phyloP scores from a whole-genome alignment of 2,113 vertebrate genomes.

The Leiothrix lutea region DNA sequence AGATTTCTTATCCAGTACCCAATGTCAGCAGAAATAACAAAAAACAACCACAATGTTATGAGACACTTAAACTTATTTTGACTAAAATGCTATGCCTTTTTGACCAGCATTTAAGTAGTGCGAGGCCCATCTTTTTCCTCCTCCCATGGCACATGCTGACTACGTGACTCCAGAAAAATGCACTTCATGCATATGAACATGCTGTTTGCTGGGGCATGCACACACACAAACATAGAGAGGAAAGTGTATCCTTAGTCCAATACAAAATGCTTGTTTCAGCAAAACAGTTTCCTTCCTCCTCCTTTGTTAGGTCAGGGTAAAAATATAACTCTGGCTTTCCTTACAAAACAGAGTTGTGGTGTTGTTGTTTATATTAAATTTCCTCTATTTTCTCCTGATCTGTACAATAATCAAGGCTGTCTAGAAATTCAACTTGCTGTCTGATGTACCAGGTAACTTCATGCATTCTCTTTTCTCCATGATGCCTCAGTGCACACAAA shows the following conservation, averaged over 20 bases:
- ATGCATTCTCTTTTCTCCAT: neutral
- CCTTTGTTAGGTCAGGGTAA: constrained; percentile 41
- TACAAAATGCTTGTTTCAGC: constrained; percentile 33
- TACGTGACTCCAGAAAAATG: constrained; percentile 19
- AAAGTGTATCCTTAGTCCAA: constrained; percentile 1
- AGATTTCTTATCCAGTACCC: constrained; percentile 18
- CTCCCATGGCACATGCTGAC: neutral
- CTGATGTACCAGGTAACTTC: neutral
- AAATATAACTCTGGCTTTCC: constrained; percentile 41
- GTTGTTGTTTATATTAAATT: constrained; percentile 25
- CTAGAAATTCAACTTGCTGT: neutral
- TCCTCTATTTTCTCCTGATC: constrained; percentile 29
- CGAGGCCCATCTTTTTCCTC: neutral
- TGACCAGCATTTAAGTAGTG: neutral
- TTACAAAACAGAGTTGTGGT: constrained; percentile 9
- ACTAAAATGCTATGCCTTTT: constrained; percentile 11
- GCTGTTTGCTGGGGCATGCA: neutral
- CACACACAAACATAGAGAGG: neutral
- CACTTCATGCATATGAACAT: constrained; percentile 6
- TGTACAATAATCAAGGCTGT: neutral
- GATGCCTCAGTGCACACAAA: neutral
- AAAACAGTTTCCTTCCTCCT: constrained; percentile 56
- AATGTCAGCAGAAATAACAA: constrained; percentile 20
- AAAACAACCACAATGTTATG: neutral
- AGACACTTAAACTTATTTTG: neutral